Conservation (phyloP, 30 jellyfish, hydroid and myxozoan species). For the Cassiopea xamachana region DNA sequence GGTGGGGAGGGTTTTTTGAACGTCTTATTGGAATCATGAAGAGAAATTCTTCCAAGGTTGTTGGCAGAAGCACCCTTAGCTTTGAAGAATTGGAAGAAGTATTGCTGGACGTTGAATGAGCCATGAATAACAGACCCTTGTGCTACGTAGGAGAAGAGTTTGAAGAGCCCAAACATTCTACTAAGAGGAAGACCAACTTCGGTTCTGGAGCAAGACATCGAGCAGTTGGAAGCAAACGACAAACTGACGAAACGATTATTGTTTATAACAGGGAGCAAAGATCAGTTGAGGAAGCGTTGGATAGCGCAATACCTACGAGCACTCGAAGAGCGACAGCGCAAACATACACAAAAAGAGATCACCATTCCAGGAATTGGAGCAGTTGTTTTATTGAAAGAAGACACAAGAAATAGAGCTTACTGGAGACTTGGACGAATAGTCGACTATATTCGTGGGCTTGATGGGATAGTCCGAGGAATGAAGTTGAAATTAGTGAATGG, state of each 20-base stretch:
- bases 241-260: constrained; percentile 13
- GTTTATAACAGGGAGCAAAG: constrained; percentile 12
- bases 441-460: constrained; percentile 27
- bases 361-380: constrained; percentile 22
- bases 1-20: constrained; percentile 77
- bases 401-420: constrained; percentile 37
- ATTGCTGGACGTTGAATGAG: constrained; percentile 34
- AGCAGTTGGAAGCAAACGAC: constrained; percentile 20
- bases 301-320: constrained; percentile 26
- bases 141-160: constrained; percentile 70
- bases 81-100: constrained; percentile 50
- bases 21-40: constrained; percentile 56
- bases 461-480: constrained; percentile 56
- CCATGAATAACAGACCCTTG: constrained; percentile 62
- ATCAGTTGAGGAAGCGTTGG: constrained; percentile 56
- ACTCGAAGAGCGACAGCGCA: constrained; percentile 21
- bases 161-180: constrained; percentile 45
- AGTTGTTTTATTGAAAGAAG: constrained; percentile 55
- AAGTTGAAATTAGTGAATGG: constrained; percentile 48
- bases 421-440: constrained; percentile 63
- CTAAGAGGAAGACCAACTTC: constrained; percentile 57
- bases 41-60: constrained; percentile 13
- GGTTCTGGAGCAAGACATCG: constrained; percentile 43
- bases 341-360: constrained; percentile 7
- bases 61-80: constrained; percentile 22